Evolutionary conservation across 2,888 invertebrate species (phyloP), one percentile per base, ranked within the genome.

Genomic region (Aquatica leii): DNA sequence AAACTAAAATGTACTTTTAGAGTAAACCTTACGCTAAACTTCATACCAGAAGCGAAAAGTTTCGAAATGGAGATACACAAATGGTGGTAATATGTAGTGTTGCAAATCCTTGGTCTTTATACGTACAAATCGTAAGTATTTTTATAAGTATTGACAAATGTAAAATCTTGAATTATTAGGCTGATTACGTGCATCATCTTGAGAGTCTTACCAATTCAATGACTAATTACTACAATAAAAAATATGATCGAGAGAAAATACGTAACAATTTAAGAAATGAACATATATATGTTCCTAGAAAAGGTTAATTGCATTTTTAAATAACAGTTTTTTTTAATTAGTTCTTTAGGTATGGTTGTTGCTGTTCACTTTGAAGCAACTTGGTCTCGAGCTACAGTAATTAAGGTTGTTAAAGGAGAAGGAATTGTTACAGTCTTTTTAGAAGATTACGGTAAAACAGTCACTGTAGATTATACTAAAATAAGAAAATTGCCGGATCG

Each of bases 51-150:
- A 75, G 71, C 46, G 70, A 65, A 9, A 68, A 61, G 18, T 79
- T 77, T 71, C 82, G 76, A 61, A 76, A 73, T 63, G 81, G 84
- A 12, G 74, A 83, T 4, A 70, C 75, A 18, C 20, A 18, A 18
- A 46, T 20, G 11, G 46, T 46, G 4, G 2, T 18, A 18, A 46
- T 46, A 18, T 18, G 18, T 46, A 46, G 8, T 46, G 81, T 90
- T 1, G 82, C 86, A 18, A 86, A 86, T 75, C 92, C 91, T 0
- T 83, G 86, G 70, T 82, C 85, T 62, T 89, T 94, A 76, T 92
- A 84, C 76, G 85, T 90, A 0, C 85, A 88, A 75, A 81, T 72
- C 83, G 88, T 88, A 79, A 79, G 80, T 71, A 31, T 9, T 34
- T 56, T n/a, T n/a, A 1, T 8, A 5, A 37, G 5, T 37, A 31